These are phyloP conservation scores for Hyperoplus immaculatus DNA, from an alignment of 2,797 vertebrate species.

Conservation along the genomic window DNA sequence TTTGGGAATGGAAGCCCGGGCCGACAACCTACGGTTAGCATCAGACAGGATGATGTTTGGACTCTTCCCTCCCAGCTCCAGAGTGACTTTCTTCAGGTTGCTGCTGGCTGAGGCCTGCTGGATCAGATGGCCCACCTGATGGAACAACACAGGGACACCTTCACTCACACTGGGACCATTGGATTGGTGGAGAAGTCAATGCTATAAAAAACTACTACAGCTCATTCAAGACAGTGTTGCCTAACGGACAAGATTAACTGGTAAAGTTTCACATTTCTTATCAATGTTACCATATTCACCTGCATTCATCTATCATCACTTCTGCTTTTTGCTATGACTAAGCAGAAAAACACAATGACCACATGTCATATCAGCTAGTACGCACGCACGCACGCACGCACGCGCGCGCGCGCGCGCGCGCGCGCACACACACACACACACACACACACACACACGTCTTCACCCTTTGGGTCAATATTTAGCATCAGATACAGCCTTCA, in stretches of 20 bases:
- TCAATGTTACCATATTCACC: no score
- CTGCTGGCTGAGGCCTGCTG: slow-evolving; percentile 92
- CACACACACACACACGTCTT: no score
- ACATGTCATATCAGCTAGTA: no score
- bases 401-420: no score
- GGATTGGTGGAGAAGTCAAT: neutral
- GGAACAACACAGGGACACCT: neutral
- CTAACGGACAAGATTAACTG: neutral
- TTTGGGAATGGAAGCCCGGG: neutral
- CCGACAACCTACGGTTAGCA: slow-evolving; percentile 88
- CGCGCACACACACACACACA: no score
- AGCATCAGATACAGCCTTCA: no score
- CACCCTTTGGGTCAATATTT: no score
- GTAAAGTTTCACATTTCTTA: no score
- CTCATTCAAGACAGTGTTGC: neutral
- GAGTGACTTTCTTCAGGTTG: slow-evolving; percentile 95
- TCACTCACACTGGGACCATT: neutral
- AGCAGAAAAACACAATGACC: no score
- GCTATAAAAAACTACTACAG: neutral
- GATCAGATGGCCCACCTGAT: slow-evolving; percentile 93
- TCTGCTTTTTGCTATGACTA: no score
- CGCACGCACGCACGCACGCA: no score
- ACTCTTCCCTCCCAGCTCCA: slow-evolving; percentile 97
- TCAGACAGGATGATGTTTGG: slow-evolving; percentile 97
- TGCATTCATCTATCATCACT: no score